Percentiles rank a stretch among this genome's conserved stretches.
phyloP scores from a whole-genome alignment of 2,888 invertebrate species.

The Sarcophaga carnaria region DNA sequence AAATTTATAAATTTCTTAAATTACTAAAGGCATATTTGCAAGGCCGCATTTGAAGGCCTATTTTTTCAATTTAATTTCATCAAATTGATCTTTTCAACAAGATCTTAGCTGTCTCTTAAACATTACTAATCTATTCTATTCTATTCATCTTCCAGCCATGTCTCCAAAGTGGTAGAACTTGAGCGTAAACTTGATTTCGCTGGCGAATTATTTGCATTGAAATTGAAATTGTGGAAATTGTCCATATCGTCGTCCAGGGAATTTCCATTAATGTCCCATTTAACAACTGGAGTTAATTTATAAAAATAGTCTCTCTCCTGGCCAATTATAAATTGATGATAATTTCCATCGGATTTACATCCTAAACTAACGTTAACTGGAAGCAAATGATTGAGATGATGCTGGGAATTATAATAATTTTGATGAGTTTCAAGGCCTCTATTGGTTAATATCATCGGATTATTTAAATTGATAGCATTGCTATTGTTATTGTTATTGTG shows the following conservation, averaged over 20 bases:
- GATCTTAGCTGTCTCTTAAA: background rate
- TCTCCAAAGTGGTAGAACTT: constrained; percentile 81
- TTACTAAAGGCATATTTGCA: too few relatives aligned
- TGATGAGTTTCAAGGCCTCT: constrained; percentile 63
- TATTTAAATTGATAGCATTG: constrained; percentile 55
- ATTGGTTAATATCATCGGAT: constrained; percentile 47
- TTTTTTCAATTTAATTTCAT: too few relatives aligned
- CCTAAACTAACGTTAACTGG: constrained; percentile 77
- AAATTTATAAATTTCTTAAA: too few relatives aligned
- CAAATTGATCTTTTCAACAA: too few relatives aligned
- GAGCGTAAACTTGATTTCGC: constrained; percentile 79
- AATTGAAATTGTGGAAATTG: constrained; percentile 68
- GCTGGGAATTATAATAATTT: constrained; percentile 55
- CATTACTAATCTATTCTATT: background rate
- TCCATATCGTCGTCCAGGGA: constrained; percentile 77
- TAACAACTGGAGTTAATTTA: constrained; percentile 75
- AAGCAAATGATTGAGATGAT: constrained; percentile 68
- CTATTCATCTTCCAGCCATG: constrained; percentile 81
- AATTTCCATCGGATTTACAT: constrained; percentile 76
- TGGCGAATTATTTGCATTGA: constrained; percentile 75
- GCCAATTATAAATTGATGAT: constrained; percentile 77
- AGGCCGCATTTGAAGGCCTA: background rate
- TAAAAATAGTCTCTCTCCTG: constrained; percentile 74
- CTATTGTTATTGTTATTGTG: constrained; percentile 58
- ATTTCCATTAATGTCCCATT: constrained; percentile 80